These are phyloP conservation scores for Micropoecilia bifurca DNA, from an alignment of 2,797 vertebrate species.

Conservation along the genomic window DNA sequence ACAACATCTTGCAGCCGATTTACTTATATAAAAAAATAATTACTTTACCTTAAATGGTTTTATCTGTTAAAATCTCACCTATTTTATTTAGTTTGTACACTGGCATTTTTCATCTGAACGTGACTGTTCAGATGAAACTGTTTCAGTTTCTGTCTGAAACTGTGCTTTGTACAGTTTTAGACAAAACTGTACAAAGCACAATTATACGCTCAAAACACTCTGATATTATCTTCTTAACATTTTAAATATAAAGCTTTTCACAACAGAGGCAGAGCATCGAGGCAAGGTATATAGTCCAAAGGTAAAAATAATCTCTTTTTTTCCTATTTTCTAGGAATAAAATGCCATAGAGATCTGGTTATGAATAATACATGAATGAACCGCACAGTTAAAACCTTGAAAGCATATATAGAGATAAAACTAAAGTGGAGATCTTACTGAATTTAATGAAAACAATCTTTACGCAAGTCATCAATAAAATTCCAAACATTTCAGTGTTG, in stretches of 20 bases:
- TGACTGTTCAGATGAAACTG: no score
- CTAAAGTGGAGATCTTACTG: background rate
- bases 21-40: background rate
- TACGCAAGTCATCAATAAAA: background rate
- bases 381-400: conserved; percentile 5
- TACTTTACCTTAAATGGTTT: background rate
- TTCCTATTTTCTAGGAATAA: conserved; percentile 4
- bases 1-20: background rate
- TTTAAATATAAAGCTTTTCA: background rate
- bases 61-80: background rate
- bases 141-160: no score
- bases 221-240: background rate
- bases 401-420: conserved; percentile 2
- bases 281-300: background rate
- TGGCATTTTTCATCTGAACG: background rate
- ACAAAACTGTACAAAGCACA: background rate
- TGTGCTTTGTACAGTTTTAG: no score
- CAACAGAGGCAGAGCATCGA: background rate
- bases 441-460: background rate
- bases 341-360: conserved; percentile 4
- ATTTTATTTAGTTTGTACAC: background rate
- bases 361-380: conserved; percentile 19
- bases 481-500: background rate
- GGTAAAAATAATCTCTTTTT: background rate
- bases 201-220: background rate